Evolutionary conservation across 2,113 vertebrate genomes (phyloP), one percentile per base, ranked within the genome.

Genomic region (Puntigrus tetrazona): DNA sequence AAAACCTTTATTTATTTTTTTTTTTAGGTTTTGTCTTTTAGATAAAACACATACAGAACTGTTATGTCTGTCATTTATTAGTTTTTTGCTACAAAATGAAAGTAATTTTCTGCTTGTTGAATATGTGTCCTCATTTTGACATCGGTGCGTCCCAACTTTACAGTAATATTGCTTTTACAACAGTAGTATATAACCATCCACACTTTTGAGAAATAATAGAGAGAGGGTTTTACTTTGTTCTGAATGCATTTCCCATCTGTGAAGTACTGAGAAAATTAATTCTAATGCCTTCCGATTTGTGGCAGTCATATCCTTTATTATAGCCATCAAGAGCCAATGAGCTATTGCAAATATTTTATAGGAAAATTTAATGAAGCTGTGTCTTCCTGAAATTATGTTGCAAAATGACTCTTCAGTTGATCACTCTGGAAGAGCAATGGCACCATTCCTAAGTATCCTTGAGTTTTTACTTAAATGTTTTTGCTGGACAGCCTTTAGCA

Each of bases 261-360:
- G 91, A 94, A 93, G 92, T 93, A 86, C 91, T 92, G 93, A 93
- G 93, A 92, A 94, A 94, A 95, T 95, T 93, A 92, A 93, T 92
- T 91, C 87, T 93, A 93, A 94, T 91, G 83, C 90, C 89, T 84
- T 86, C 82, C 88, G 84, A 93, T 94, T 93, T 90, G 92, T 94
- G 88, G 89, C 91, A 92, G 92, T 92, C 90, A 91, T 92, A 91
- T 87, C 91, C 81, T 91, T 94, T 92, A 92, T 94, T 93, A 94
- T 89, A 88, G 89, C 90, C 89, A 93, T 94, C 92, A 93, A 92
- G 91, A 92, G 87, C 88, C 93, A 94, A 94, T 94, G 93, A 94
- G 93, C 88, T 93, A 93, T 93, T 92, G 90, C 92, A 93, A 92
- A 93, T 93, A 94, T 93, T 93, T 93, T 92, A 94, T 92, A 92